Evolutionary conservation across 2,888 invertebrate genomes (phyloP).

Genomic region (Cryptosula pallasiana): DNA sequence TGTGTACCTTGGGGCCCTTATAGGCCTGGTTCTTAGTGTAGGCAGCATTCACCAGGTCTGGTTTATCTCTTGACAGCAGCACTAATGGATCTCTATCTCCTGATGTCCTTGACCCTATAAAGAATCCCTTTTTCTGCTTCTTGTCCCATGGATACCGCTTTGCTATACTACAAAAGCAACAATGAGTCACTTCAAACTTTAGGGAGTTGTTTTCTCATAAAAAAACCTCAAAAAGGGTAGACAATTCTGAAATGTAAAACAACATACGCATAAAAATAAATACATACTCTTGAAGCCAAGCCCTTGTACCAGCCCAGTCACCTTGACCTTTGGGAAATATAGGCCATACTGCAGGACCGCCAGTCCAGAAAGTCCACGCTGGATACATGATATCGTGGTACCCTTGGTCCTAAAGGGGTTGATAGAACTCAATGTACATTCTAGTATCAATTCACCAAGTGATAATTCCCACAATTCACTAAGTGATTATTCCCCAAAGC

Average conservation of each 20-base stretch:
- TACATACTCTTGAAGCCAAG: not conserved
- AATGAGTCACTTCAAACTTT: too few species aligned
- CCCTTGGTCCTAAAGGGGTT: constrained; percentile 52
- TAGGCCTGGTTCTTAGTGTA: constrained; percentile 98
- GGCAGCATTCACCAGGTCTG: constrained; percentile 78
- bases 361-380: constrained; percentile 97
- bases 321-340: constrained; percentile 89
- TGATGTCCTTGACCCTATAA: constrained; percentile 89
- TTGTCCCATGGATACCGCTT: constrained; percentile 70
- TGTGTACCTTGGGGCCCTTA: constrained; percentile 60
- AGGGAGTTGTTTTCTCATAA: too few species aligned
- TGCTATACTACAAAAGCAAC: constrained; percentile 52
- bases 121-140: constrained; percentile 68
- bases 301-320: constrained; percentile 65
- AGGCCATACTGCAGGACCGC: constrained; percentile 85
- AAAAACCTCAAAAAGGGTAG: too few species aligned
- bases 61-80: constrained; percentile 60
- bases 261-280: not conserved
- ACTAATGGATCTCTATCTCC: constrained; percentile 82
- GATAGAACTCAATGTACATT: too few species aligned
- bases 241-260: too few species aligned
- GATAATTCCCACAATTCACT: too few species aligned
- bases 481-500: too few species aligned
- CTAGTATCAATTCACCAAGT: too few species aligned
- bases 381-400: constrained; percentile 86